A percentile compares a stretch with the other conserved stretches of the same genome.
Conservation (phyloP, 2,113 vertebrate species). For the Calypte anna region DNA sequence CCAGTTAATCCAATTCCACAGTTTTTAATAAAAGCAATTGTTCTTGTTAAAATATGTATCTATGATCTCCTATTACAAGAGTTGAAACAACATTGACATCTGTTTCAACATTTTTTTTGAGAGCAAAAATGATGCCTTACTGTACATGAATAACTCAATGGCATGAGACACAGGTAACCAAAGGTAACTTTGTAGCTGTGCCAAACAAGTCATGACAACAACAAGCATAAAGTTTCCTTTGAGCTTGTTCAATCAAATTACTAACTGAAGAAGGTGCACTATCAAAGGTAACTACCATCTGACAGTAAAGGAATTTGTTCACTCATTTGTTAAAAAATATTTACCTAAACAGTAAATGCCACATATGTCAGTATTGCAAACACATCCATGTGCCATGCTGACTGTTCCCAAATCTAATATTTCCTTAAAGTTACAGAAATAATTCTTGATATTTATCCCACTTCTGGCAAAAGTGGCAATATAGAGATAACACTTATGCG, state of each 20-base stretch:
- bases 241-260: background rate
- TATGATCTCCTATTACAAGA: background rate
- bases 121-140: background rate
- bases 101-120: background rate
- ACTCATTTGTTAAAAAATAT: background rate
- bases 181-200: constrained; percentile 30
- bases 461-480: background rate
- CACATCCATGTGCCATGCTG: background rate
- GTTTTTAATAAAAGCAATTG: background rate
- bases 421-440: background rate
- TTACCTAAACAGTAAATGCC: background rate
- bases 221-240: background rate
- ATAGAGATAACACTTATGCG: background rate
- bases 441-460: background rate
- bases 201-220: constrained; percentile 9
- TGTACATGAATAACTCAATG: constrained; percentile 9
- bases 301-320: background rate
- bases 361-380: background rate
- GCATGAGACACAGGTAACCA: background rate
- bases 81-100: background rate
- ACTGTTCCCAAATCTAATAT: background rate
- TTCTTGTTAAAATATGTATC: background rate
- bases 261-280: background rate
- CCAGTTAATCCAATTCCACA: background rate
- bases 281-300: background rate